Conservation (phyloP, 1,140 invertebrate genomes). For the Mya arenaria region DNA sequence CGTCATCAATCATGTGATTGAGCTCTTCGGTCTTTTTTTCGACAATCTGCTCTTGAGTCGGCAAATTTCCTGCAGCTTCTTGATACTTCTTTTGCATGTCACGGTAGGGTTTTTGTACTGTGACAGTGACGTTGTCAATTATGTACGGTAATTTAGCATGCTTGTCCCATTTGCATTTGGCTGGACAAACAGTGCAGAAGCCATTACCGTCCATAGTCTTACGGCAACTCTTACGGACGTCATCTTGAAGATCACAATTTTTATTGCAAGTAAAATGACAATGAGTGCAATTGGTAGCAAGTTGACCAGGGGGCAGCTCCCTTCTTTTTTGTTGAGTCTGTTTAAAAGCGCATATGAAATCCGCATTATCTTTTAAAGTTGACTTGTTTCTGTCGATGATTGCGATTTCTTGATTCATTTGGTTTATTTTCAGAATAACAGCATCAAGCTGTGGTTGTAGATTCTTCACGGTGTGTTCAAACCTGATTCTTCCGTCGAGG, state of each 20-base stretch:
- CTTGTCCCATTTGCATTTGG: conserved; percentile 42
- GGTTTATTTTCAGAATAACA: conserved; percentile 19
- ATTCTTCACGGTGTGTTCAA: conserved; percentile 28
- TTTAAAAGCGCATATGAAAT: conserved; percentile 30
- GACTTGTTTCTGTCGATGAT: conserved; percentile 37
- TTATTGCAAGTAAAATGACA: conserved; percentile 56
- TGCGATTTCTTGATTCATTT: background rate
- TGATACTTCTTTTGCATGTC: conserved; percentile 12
- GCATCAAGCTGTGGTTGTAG: conserved; percentile 20
- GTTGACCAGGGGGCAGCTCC: conserved; percentile 5
- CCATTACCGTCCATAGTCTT: background rate
- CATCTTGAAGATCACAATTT: conserved; percentile 4
- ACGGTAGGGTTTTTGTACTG: conserved; percentile 12
- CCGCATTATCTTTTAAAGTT: conserved; percentile 44
- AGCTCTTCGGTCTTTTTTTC: conserved; percentile 9
- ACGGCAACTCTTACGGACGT: conserved; percentile 4
- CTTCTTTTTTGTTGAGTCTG: conserved; percentile 7
- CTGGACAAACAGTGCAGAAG: conserved; percentile 40
- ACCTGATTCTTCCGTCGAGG: conserved; percentile 15
- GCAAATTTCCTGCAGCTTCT: background rate
- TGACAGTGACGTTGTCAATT: background rate
- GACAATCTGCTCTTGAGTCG: conserved; percentile 16
- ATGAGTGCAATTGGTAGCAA: conserved; percentile 52
- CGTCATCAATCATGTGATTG: background rate
- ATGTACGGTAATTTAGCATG: conserved; percentile 36